phyloP scores from a whole-genome alignment of 2,888 invertebrate species.

The Drosophila fungiperda region DNA sequence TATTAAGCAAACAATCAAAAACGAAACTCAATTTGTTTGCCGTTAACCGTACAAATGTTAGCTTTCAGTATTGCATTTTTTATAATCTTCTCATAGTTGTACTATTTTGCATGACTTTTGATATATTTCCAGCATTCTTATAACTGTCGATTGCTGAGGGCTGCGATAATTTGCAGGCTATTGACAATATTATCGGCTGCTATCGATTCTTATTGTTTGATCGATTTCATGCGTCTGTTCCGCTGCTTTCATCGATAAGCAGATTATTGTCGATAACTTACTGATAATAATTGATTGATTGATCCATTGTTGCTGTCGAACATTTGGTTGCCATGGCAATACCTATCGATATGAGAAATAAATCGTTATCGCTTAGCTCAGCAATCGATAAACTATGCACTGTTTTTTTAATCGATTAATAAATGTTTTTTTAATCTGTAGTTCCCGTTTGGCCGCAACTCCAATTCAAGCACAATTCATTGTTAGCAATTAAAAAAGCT shows the following conservation, averaged over 20 bases:
- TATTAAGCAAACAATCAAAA: conserved; percentile 16
- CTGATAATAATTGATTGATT: background rate
- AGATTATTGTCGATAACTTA: background rate
- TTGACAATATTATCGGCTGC: conserved; percentile 3
- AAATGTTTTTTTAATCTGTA: conserved; percentile 30
- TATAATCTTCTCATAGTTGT: conserved; percentile 34
- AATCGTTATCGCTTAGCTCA: conserved; percentile 20
- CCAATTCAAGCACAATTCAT: background rate
- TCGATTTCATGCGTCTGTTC: background rate
- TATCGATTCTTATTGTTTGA: background rate
- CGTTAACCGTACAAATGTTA: conserved; percentile 18
- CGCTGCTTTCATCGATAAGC: background rate
- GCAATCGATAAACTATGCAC: conserved; percentile 31
- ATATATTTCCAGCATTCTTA: conserved; percentile 31
- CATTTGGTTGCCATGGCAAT: background rate
- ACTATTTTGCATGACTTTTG: conserved; percentile 45
- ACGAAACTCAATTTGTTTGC: conserved; percentile 26
- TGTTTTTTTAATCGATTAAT: conserved; percentile 19
- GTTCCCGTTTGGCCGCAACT: conserved; percentile 35
- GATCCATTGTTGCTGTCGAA: background rate
- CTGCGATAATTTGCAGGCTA: conserved; percentile 7
- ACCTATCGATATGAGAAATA: background rate
- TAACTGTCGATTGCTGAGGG: conserved; percentile 22
- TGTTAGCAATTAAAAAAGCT: background rate
- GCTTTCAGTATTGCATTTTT: conserved; percentile 27